Evolutionary conservation across 2,797 vertebrate species (phyloP).

Genomic region (Schizopygopsis malacanthus): DNA sequence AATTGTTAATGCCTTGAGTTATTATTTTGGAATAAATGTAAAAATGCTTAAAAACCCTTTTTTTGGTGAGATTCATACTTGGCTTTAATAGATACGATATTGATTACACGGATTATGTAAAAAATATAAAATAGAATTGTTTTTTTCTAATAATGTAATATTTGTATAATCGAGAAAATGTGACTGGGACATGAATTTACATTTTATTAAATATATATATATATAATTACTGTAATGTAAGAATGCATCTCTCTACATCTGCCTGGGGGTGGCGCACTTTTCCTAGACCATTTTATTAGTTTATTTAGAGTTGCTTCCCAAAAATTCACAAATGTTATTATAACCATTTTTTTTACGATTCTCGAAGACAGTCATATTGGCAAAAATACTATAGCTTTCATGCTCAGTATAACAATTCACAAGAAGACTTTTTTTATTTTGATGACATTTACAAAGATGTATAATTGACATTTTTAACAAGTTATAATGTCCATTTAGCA

Average conservation of each 20-base stretch:
- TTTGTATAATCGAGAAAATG: too few species aligned
- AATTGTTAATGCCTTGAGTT: too few species aligned
- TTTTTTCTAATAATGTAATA: too few species aligned
- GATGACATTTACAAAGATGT: neutral
- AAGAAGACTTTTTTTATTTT: neutral
- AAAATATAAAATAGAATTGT: too few species aligned
- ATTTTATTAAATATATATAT: too few species aligned
- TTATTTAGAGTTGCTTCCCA: neutral
- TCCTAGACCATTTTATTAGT: neutral
- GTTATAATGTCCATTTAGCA: neutral
- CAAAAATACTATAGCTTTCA: neutral
- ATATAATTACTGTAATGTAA: neutral
- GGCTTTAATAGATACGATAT: too few species aligned
- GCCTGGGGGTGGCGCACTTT: constrained; percentile 51
- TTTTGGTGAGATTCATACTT: too few species aligned
- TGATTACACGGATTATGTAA: too few species aligned
- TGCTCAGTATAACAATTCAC: neutral
- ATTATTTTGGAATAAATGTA: too few species aligned
- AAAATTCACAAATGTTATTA: neutral
- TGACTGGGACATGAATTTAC: too few species aligned
- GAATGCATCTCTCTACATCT: neutral
- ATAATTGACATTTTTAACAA: neutral
- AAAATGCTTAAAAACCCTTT: too few species aligned
- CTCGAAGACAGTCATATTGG: neutral
- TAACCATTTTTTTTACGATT: neutral